Evolutionary conservation across 2,113 vertebrate genomes (phyloP).

Genomic region (Clarias gariepinus): DNA sequence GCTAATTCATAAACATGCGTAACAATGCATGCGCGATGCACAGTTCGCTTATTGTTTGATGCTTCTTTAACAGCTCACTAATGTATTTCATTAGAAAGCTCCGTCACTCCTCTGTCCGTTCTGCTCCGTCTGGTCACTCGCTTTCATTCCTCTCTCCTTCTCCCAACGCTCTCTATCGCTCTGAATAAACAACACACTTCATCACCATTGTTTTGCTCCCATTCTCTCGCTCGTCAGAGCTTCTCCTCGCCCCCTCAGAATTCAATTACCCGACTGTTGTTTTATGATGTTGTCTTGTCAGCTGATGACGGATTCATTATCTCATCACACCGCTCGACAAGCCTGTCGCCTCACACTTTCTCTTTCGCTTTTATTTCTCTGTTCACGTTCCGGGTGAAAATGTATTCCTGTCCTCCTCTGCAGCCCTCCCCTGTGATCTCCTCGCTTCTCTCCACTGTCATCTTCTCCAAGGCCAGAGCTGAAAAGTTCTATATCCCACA

Average conservation of each 20-base stretch:
- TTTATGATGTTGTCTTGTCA: conserved; percentile 74
- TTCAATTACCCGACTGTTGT: conserved; percentile 74
- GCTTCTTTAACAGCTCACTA: conserved; percentile 69
- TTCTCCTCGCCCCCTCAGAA: conserved; percentile 61
- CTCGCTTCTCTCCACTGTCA: conserved; percentile 14
- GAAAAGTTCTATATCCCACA: background rate
- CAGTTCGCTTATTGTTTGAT: conserved; percentile 59
- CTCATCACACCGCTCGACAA: conserved; percentile 68
- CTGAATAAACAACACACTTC: conserved; percentile 62
- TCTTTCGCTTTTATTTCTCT: conserved; percentile 42
- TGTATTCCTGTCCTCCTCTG: conserved; percentile 31
- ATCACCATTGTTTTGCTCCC: conserved; percentile 56
- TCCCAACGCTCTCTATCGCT: conserved; percentile 38
- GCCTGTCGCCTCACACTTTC: conserved; percentile 42
- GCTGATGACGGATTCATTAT: conserved; percentile 75
- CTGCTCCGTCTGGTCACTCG: conserved; percentile 54
- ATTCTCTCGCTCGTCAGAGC: conserved; percentile 50
- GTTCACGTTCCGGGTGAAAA: conserved; percentile 29
- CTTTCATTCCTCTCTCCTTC: conserved; percentile 42
- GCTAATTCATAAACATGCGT: conserved; percentile 43
- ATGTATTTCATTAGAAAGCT: conserved; percentile 70
- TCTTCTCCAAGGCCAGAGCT: conserved; percentile 23
- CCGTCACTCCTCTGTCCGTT: conserved; percentile 62
- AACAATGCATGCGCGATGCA: conserved; percentile 46
- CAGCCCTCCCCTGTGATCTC: conserved; percentile 39